These are phyloP conservation scores for Phymastichus coffea DNA, from an alignment of 1,140 invertebrate genomes.

Conservation along the genomic window DNA sequence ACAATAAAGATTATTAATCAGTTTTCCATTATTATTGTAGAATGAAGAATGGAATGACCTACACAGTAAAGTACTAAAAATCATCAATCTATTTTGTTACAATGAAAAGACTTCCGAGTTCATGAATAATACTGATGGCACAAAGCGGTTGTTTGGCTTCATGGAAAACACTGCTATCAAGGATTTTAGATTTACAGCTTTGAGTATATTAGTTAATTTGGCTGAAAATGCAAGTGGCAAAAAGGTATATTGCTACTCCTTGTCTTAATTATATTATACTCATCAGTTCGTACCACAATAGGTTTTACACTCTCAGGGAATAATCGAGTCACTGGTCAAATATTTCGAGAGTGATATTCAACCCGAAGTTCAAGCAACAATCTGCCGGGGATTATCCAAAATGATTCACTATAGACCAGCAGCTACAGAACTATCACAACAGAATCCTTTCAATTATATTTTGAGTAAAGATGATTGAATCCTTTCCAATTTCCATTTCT, in stretches of 20 bases:
- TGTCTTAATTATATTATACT: not conserved
- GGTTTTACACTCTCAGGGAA: not conserved
- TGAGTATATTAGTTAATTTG: constrained; percentile 37
- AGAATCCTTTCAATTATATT: constrained; percentile 31
- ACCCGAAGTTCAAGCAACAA: constrained; percentile 27
- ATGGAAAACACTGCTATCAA: constrained; percentile 29
- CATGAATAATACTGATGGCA: constrained; percentile 34
- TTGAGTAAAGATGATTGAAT: constrained; percentile 30
- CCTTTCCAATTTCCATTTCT: too few relatives aligned
- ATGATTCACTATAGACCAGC: constrained; percentile 38
- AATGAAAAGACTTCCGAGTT: constrained; percentile 37
- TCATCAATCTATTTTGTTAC: constrained; percentile 34
- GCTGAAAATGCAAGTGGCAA: constrained; percentile 34
- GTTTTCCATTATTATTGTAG: too few relatives aligned
- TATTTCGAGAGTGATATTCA: constrained; percentile 25
- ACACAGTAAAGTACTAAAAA: constrained; percentile 34
- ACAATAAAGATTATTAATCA: too few relatives aligned
- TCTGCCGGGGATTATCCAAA: constrained; percentile 37
- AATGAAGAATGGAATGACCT: constrained; percentile 41
- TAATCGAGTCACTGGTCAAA: not conserved
- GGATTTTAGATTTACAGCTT: constrained; percentile 23
- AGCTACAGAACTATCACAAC: constrained; percentile 33
- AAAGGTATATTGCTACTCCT: constrained; percentile 34
- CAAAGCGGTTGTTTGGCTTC: constrained; percentile 37
- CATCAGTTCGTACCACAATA: too few relatives aligned